Evolutionary conservation across 2,113 vertebrate species (phyloP), one percentile per base, ranked within the genome.

Genomic region (Pyxicephalus adspersus): DNA sequence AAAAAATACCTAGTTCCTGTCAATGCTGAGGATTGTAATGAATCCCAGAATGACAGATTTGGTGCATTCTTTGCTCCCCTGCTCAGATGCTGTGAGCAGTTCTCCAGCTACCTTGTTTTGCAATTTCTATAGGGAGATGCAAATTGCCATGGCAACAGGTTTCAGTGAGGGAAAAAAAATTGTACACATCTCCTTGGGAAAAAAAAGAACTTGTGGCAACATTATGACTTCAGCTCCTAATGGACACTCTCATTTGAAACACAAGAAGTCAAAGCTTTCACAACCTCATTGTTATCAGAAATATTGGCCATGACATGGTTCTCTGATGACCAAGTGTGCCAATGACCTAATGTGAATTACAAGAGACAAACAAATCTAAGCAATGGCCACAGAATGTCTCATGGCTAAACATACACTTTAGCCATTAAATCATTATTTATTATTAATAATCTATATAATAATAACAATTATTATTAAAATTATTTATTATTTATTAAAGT

Each of bases 141-240:
- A 74, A 45, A 74, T 74, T 65, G 70, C 61, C 79, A 81, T 81
- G 70, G 79, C 79, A 81, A 81, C 79, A 81, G 79, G 70, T 81
- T 81, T 81, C 79, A 65, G 60, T 11, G 19, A 73, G 61, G 70
- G 52, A 61, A 55, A 55, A 73, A 64, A 74, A 11, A 61, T 61
- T 55, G 28, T 38, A 65, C 51, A 57, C 79, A 81, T 81, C 50
- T 64, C 68, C 50, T 74, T 65, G 79, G 38, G 52, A 54, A 70
- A 64, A 74, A 65, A 55, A 70, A 65, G 65, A 57, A 71, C 60
- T 80, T 65, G 55, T 18, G 65, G 28, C 17, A 64, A 54, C 60
- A 26, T 17, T 55, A 13, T 23, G 54, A 34, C 60, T 8, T 28
- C 15, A 54, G 45, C 20, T 28, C 58, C 51, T 26, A 26, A 29